A percentile compares a stretch with the other conserved stretches of the same genome.
phyloP scores from a whole-genome alignment of 2,113 vertebrate species.

The Clarias magur region DNA sequence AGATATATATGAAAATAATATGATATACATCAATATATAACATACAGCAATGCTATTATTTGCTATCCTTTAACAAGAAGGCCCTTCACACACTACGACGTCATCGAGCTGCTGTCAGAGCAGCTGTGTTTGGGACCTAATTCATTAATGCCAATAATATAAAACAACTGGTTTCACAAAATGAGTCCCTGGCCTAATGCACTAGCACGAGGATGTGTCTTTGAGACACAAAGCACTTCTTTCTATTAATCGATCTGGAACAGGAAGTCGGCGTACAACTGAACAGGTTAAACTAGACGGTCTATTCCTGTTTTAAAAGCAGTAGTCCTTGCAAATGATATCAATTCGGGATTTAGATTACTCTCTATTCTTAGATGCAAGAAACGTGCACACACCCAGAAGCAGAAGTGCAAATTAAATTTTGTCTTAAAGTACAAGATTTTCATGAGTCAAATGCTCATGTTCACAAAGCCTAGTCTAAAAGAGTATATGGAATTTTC shows the following conservation, averaged over 20 bases:
- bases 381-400: neutral
- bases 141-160: neutral
- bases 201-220: neutral
- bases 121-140: no score
- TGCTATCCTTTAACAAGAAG: no score
- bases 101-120: no score
- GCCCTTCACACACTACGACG: no score
- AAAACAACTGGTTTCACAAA: neutral
- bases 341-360: neutral
- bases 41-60: no score
- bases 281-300: neutral
- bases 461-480: neutral
- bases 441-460: neutral
- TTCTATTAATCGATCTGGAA: neutral
- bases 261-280: neutral
- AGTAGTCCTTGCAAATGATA: neutral
- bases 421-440: neutral
- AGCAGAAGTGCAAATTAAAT: neutral
- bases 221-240: neutral
- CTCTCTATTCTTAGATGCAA: neutral
- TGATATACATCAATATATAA: no score
- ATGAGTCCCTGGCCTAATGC: neutral
- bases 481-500: neutral
- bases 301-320: neutral
- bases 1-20: no score